These are phyloP conservation scores for Sinotaia quadrata DNA, from an alignment of 2,888 invertebrate genomes.

Conservation along the genomic window DNA sequence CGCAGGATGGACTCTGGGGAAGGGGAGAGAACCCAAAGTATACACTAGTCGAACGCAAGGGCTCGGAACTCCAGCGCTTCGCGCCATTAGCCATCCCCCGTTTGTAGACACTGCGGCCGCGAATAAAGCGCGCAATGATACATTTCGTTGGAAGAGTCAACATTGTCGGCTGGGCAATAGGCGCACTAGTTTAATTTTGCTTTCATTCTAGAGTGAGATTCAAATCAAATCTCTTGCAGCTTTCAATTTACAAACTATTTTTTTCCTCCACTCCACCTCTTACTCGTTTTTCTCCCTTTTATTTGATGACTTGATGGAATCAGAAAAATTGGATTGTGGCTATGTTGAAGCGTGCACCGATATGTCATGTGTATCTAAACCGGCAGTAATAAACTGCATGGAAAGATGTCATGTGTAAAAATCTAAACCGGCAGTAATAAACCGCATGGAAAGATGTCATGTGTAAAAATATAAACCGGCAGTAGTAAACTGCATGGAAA, in stretches of 20 bases:
- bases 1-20: slow-evolving; percentile 15
- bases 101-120: slow-evolving; percentile 30
- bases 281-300: not conserved
- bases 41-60: slow-evolving; percentile 18
- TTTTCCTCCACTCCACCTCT: not conserved
- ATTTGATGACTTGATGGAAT: too few species aligned
- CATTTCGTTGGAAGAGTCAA: slow-evolving; percentile 30
- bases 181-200: slow-evolving; percentile 24
- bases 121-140: slow-evolving; percentile 31
- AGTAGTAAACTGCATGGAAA: too few species aligned
- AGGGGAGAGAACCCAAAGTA: slow-evolving; percentile 15
- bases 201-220: slow-evolving; percentile 22
- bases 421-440: too few species aligned
- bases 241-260: too few species aligned
- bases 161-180: slow-evolving; percentile 21
- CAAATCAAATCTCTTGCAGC: slow-evolving; percentile 17
- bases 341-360: too few species aligned
- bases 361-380: too few species aligned
- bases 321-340: too few species aligned
- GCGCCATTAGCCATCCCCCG: slow-evolving; percentile 25
- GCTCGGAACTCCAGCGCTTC: slow-evolving; percentile 22
- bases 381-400: too few species aligned
- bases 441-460: too few species aligned
- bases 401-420: too few species aligned
- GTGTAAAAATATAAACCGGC: too few species aligned